Base-by-base conservation (phyloP, 2,797 vertebrate species). In the Malacoctenus gilli region DNA sequence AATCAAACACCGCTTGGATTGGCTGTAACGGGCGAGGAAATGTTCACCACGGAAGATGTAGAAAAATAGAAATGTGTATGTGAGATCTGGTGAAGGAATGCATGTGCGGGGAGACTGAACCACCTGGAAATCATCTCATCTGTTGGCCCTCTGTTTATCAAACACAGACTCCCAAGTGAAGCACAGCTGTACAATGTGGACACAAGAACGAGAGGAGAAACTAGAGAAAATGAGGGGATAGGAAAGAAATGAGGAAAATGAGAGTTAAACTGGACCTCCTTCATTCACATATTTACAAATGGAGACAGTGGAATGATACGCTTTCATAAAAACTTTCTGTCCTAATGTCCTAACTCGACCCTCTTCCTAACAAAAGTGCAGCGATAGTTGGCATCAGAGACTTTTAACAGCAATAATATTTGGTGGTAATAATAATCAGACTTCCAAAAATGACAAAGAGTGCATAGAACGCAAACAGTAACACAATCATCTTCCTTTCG, bases 401-500 rank as follows among this genome's bases (percentile, higher is more conserved):
- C 44, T 18, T n/a, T n/a, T n/a, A n/a, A n/a, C 8, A 57, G 77
- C 54, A 60, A 48, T 41, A 69, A 70, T 53, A 68, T 81, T 71
- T 80, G 83, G 73, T 83, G 77, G 73, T 82, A 59, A 72, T 61
- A 62, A 75, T 71, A 60, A 72, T 74, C 40, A 61, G 55, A 77
- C 63, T 72, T 77, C 32, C 57, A 64, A 68, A 79, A 79, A 88
- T 76, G 75, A 84, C 81, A 75, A 87, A 28, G 25, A 94, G 94
- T 95, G 94, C 94, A 95, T 95, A 95, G 93, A 93, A 93, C 89
- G 91, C 91, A 91, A 94, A 93, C 92, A 91, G 86, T 92, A 89
- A 87, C 87, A 87, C 67, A 78, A 84, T 83, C 53, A 34, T 84
- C 73, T 79, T 87, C 82, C 84, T 85, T 83, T 86, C 72, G 39